Conservation (phyloP, 2,888 invertebrate genomes). For the Argyresthia goedartella region DNA sequence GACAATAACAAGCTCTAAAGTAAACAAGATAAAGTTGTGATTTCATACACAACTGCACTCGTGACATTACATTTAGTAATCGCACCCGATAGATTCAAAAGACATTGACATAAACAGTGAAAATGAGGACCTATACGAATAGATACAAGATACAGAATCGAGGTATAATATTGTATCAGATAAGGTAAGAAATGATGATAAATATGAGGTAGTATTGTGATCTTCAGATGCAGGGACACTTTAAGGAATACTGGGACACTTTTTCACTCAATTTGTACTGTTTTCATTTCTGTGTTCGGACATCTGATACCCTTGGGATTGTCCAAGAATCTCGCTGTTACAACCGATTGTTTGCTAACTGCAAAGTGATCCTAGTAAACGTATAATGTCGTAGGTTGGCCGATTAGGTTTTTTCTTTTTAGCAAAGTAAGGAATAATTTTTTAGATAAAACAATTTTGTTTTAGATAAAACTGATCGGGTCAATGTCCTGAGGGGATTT, state of each 20-base stretch:
- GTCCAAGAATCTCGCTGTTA: not conserved
- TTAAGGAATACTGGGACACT: conserved; percentile 43
- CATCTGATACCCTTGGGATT: not conserved
- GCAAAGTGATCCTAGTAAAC: no score
- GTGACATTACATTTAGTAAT: conserved; percentile 36
- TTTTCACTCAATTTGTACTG: conserved; percentile 47
- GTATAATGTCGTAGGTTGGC: no score
- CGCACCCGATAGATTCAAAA: conserved; percentile 25
- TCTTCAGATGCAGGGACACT: conserved; percentile 39
- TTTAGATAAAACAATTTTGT: no score
- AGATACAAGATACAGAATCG: conserved; percentile 32
- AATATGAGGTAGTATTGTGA: conserved; percentile 35
- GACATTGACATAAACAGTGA: conserved; percentile 31
- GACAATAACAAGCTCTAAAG: conserved; percentile 47
- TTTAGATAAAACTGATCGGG: no score
- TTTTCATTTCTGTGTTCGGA: conserved; percentile 25
- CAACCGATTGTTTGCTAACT: no score
- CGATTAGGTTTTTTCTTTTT: no score
- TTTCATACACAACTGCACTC: conserved; percentile 35
- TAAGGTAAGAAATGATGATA: conserved; percentile 19
- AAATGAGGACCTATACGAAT: conserved; percentile 30
- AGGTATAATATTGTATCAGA: conserved; percentile 26
- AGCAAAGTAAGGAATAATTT: no score
- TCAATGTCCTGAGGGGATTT: no score
- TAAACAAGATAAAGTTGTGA: conserved; percentile 53